Evolutionary conservation across 2,888 invertebrate genomes (phyloP), one percentile per base, ranked within the genome.

Genomic region (Phalangium opilio): DNA sequence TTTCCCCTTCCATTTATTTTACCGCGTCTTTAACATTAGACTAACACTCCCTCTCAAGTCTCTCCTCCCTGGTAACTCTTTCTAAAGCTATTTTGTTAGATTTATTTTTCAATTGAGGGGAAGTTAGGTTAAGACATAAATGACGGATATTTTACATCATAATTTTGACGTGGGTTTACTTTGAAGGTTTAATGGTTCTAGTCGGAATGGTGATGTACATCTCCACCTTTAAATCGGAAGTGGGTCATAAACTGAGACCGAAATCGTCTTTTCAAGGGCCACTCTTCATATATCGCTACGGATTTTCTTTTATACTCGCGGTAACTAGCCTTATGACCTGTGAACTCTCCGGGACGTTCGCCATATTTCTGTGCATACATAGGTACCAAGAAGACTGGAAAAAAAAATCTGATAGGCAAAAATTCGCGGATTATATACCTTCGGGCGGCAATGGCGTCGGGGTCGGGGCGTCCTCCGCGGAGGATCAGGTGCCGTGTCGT

Each of bases 161-260:
- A n/a, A n/a, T n/a, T n/a, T n/a, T n/a, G n/a, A n/a, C n/a, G n/a
- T n/a, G n/a, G n/a, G n/a, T n/a, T n/a, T n/a, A n/a, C n/a, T n/a
- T n/a, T n/a, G n/a, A n/a, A 87, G 89, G 87, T 65, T 73, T 89
- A 54, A 73, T 86, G 56, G 85, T 89, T 83, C 75, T 89, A 59
- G 81, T 84, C 58, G 89, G 86, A 43, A 76, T 89, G 66, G 84
- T 89, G 62, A 84, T 87, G 75, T 89, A 87, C 75, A 86, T 89
- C 71, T 86, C 87, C 48, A 80, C 85, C 61, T 81, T 89, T 66
- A 89, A 89, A 68, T 81, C 86, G 10, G 87, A 89, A 75, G 76
- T 89, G 41, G 86, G 86, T 40, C 80, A 81, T 61, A 89, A 89
- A 67, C 71, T 89, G 50, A 75, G 83, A 51, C 79, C 86, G 50